A percentile compares a stretch with the other conserved stretches of the same genome.
Conservation (phyloP, 2,888 invertebrate species). For the Rhamnusium bicolor region DNA sequence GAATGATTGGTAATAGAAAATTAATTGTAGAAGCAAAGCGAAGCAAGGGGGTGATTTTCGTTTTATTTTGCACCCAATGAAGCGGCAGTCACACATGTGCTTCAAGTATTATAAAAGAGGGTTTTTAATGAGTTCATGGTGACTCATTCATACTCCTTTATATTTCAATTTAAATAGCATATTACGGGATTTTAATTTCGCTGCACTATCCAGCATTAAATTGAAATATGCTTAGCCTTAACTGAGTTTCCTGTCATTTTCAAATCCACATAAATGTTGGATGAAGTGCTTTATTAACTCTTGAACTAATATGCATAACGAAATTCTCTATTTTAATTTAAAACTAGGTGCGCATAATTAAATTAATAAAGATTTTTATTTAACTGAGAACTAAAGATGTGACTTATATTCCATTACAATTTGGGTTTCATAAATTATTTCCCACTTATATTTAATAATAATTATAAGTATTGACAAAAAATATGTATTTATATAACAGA, state of each 20-base stretch:
- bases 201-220: constrained; percentile 9
- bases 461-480: no score
- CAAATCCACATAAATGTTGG: neutral
- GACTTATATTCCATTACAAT: no score
- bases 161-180: constrained; percentile 46
- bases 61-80: constrained; percentile 54
- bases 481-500: no score
- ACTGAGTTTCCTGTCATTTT: constrained; percentile 28
- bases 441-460: neutral
- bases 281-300: constrained; percentile 27
- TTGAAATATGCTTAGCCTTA: constrained; percentile 30
- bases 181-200: constrained; percentile 33
- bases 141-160: constrained; percentile 53
- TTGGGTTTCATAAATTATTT: neutral
- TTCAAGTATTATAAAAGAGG: constrained; percentile 53
- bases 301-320: constrained; percentile 1
- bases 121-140: constrained; percentile 57
- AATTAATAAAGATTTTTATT: neutral
- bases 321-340: neutral
- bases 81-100: constrained; percentile 53
- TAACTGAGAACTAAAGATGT: neutral
- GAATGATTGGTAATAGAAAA: constrained; percentile 55
- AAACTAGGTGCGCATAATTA: no score
- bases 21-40: constrained; percentile 47
- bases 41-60: constrained; percentile 51